Percentiles rank a stretch among this genome's conserved stretches.
Evolutionary conservation across 2,797 vertebrate species (phyloP).

Genomic region (Anas bahamensis): DNA sequence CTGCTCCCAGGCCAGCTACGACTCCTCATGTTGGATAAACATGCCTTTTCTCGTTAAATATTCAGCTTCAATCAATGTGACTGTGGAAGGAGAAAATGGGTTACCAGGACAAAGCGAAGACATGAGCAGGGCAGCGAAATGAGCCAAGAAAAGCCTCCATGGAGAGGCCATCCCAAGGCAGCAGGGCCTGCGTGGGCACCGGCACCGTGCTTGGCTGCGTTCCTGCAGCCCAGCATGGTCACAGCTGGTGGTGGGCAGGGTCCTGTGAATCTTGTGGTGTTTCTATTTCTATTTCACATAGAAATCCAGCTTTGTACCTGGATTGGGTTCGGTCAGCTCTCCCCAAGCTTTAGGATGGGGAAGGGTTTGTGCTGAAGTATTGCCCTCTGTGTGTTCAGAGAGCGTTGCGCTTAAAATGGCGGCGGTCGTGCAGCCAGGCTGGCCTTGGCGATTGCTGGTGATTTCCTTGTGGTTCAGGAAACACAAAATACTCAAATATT

Average conservation of each 20-base stretch:
- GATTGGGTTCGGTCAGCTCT: neutral
- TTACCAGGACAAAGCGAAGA: neutral
- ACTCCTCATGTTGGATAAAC: neutral
- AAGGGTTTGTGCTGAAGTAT: neutral
- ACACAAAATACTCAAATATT: neutral
- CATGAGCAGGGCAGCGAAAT: neutral
- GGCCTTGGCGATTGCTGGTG: neutral
- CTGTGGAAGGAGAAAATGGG: constrained; percentile 3
- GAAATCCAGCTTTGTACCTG: neutral
- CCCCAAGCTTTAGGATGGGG: neutral
- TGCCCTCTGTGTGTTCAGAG: too few relatives aligned
- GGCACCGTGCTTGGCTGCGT: neutral
- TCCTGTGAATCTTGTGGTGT: neutral
- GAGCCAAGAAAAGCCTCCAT: neutral
- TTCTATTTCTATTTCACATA: too few relatives aligned
- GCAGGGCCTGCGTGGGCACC: neutral
- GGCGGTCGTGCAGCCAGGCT: neutral
- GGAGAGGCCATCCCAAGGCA: neutral
- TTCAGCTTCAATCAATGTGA: neutral
- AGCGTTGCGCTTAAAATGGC: too few relatives aligned
- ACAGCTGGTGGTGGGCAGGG: neutral
- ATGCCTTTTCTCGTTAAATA: neutral
- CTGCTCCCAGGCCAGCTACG: neutral
- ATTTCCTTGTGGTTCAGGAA: neutral
- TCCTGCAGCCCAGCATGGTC: neutral